Conservation (phyloP, 2,888 invertebrate species). For the Campoplex nolae region DNA sequence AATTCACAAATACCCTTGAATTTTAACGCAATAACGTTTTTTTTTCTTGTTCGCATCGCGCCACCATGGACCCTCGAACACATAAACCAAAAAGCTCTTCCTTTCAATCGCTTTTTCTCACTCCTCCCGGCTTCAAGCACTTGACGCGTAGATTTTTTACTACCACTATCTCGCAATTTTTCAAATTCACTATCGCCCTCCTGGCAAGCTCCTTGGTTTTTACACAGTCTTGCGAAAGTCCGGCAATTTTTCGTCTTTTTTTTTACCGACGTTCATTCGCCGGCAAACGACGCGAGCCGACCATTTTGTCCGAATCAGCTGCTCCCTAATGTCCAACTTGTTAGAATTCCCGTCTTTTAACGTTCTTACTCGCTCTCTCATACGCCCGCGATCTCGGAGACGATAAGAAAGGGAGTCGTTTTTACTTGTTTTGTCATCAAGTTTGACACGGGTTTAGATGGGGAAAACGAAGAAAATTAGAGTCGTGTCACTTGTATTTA, state of each 20-base stretch:
- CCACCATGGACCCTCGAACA: constrained; percentile 13
- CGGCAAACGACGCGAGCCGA: constrained; percentile 71
- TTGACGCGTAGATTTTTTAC: constrained; percentile 4
- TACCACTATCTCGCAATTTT: background rate
- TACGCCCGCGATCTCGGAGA: constrained; percentile 2
- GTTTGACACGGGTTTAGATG: background rate
- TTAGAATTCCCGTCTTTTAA: constrained; percentile 69
- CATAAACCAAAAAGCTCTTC: constrained; percentile 1
- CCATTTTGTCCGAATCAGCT: constrained; percentile 80
- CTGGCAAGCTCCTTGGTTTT: background rate
- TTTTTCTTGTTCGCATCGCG: constrained; percentile 35
- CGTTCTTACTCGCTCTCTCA: background rate
- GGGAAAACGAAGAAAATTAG: background rate
- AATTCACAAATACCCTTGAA: background rate
- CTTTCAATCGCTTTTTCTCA: background rate
- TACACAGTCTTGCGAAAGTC: background rate
- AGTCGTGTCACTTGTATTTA: background rate
- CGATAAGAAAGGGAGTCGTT: background rate
- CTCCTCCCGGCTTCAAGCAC: constrained; percentile 16
- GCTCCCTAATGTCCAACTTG: constrained; percentile 72
- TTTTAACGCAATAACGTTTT: constrained; percentile 19
- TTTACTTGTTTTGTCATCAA: background rate
- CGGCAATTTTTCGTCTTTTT: background rate
- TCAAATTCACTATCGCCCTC: background rate
- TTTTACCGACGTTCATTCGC: constrained; percentile 40